phyloP scores from a whole-genome alignment of 2,797 vertebrate species.

The Aplochiton taeniatus region DNA sequence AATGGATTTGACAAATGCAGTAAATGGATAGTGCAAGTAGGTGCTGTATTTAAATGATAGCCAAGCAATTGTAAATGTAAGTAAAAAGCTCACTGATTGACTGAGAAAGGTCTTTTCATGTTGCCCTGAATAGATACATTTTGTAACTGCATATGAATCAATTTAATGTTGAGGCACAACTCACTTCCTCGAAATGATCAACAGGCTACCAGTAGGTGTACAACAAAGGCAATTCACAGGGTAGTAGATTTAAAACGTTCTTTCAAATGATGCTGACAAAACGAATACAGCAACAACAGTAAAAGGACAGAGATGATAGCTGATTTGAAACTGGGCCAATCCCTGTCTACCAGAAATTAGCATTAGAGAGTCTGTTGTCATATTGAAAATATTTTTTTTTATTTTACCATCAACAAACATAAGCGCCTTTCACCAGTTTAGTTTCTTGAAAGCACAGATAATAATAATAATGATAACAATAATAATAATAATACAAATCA shows the following conservation, averaged over 20 bases:
- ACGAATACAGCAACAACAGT: neutral
- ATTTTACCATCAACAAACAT: too few species aligned
- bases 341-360: constrained; percentile 47
- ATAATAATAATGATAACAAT: constrained; percentile 9
- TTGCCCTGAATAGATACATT: too few species aligned
- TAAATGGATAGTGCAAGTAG: too few species aligned
- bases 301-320: neutral
- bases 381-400: constrained; percentile 12
- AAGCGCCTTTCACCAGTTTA: constrained; percentile 5
- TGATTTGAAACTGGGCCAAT: constrained; percentile 25
- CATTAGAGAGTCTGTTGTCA: constrained; percentile 21
- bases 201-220: neutral
- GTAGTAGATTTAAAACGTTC: neutral
- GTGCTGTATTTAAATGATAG: too few species aligned
- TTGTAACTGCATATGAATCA: too few species aligned
- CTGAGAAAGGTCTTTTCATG: too few species aligned
- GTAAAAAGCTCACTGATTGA: too few species aligned
- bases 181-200: neutral
- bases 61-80: too few species aligned
- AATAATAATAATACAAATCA: too few species aligned
- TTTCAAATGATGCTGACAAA: neutral
- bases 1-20: neutral
- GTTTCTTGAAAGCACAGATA: neutral
- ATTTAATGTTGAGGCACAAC: too few species aligned
- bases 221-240: neutral